Evolutionary conservation across 2,113 vertebrate species (phyloP).

Genomic region (Accipiter virgatus): DNA sequence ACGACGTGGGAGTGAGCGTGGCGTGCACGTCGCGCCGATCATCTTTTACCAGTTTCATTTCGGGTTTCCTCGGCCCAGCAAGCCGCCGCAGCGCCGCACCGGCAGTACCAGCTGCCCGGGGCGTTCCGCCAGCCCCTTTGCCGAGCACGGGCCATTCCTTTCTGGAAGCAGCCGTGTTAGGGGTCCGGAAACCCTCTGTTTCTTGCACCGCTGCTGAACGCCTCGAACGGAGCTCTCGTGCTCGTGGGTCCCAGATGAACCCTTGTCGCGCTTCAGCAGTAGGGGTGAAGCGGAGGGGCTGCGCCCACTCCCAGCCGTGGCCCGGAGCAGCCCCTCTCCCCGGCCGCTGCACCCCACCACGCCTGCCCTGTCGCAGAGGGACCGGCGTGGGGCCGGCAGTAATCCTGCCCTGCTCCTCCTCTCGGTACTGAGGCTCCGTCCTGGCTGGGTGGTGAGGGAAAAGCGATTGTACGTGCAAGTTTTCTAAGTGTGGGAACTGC

Average conservation of each 20-base stretch:
- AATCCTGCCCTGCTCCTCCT: background rate
- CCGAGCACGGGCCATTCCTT: accelerated
- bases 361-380: accelerated
- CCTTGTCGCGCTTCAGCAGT: accelerated
- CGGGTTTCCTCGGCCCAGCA: accelerated
- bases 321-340: too few species aligned
- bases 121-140: accelerated
- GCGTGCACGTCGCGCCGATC: background rate
- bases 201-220: background rate
- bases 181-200: background rate
- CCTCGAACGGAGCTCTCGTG: background rate
- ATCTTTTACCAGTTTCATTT: background rate
- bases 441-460: background rate
- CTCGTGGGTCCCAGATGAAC: accelerated
- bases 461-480: background rate
- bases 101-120: accelerated
- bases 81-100: accelerated
- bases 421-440: background rate
- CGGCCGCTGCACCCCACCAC: accelerated
- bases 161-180: background rate
- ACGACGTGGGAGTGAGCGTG: accelerated
- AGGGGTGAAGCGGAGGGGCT: accelerated
- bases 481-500: background rate
- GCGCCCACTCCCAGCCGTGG: accelerated
- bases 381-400: accelerated